phyloP scores from a whole-genome alignment of 1,140 invertebrate species.

The Ganaspis sp. region DNA sequence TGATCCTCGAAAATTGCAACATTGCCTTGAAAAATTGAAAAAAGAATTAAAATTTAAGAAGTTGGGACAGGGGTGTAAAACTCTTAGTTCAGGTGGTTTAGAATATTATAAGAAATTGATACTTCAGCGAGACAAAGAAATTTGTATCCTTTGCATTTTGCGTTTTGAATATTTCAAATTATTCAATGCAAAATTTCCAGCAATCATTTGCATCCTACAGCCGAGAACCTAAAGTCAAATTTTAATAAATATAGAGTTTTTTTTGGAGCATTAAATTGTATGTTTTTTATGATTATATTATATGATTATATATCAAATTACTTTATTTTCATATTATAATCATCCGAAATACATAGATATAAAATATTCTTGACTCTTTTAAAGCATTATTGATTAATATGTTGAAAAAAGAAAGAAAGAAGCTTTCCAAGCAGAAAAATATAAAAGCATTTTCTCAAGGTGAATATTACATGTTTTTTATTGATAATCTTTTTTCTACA shows the following conservation, averaged over 20 bases:
- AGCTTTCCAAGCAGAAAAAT: background rate
- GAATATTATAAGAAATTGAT: slow-evolving; percentile 63
- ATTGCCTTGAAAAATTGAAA: slow-evolving; percentile 43
- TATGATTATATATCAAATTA: too few relatives aligned
- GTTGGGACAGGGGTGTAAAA: background rate
- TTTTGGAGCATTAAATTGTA: too few relatives aligned
- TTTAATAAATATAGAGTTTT: too few relatives aligned
- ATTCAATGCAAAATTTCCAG: too few relatives aligned
- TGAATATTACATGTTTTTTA: too few relatives aligned
- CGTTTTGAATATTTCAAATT: slow-evolving; percentile 10
- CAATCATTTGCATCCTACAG: too few relatives aligned
- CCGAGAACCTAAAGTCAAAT: too few relatives aligned
- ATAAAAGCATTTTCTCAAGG: background rate
- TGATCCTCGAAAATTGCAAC: slow-evolving; percentile 42
- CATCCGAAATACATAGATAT: background rate
- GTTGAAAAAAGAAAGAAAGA: slow-evolving; percentile 47
- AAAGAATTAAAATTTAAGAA: slow-evolving; percentile 36
- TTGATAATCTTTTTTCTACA: too few relatives aligned
- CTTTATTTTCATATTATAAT: too few relatives aligned
- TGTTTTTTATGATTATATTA: too few relatives aligned
- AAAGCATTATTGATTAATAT: slow-evolving; percentile 55
- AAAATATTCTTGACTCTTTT: slow-evolving; percentile 41
- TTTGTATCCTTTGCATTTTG: slow-evolving; percentile 66
- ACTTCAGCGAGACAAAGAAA: slow-evolving; percentile 67
- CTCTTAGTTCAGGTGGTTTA: slow-evolving; percentile 46